Evolutionary conservation across 2,797 vertebrate genomes (phyloP).

Genomic region (Choloepus didactylus): DNA sequence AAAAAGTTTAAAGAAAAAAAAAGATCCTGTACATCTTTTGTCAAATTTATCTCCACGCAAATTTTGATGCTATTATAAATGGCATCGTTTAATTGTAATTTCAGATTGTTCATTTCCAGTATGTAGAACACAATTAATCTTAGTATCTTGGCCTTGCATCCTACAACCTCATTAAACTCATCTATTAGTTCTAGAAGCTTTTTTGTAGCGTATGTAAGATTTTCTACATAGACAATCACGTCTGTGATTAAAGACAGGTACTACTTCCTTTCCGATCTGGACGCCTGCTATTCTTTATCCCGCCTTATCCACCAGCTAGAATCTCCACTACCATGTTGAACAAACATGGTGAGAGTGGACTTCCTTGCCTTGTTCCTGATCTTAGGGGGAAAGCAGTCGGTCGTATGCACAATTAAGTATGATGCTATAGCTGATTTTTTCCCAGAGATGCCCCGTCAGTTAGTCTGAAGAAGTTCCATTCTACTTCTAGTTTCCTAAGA

Average conservation of each 20-base stretch:
- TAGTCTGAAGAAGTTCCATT: not conserved
- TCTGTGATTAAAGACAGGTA: not conserved
- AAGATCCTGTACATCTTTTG: not conserved
- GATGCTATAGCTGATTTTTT: not conserved
- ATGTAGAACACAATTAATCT: not conserved
- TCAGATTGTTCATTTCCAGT: not conserved
- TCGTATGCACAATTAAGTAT: not conserved
- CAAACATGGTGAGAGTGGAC: accelerated
- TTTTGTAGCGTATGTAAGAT: not conserved
- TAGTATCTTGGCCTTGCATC: slow-evolving; percentile 11
- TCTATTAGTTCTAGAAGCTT: not conserved
- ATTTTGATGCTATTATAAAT: not conserved
- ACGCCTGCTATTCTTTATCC: not conserved
- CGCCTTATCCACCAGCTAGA: not conserved
- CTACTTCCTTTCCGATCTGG: not conserved
- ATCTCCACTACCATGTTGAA: not conserved
- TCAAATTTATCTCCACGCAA: not conserved
- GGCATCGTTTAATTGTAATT: not conserved
- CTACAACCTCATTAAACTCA: not conserved
- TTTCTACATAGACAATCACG: not conserved
- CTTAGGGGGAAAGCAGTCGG: not conserved
- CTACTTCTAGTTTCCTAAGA: not conserved
- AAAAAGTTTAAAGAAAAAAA: too few relatives aligned
- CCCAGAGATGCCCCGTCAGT: not conserved
- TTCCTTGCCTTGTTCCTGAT: not conserved